Evolutionary conservation across 2,797 vertebrate species (phyloP), one percentile per base, ranked within the genome.

Genomic region (Lagothrix lagotricha): DNA sequence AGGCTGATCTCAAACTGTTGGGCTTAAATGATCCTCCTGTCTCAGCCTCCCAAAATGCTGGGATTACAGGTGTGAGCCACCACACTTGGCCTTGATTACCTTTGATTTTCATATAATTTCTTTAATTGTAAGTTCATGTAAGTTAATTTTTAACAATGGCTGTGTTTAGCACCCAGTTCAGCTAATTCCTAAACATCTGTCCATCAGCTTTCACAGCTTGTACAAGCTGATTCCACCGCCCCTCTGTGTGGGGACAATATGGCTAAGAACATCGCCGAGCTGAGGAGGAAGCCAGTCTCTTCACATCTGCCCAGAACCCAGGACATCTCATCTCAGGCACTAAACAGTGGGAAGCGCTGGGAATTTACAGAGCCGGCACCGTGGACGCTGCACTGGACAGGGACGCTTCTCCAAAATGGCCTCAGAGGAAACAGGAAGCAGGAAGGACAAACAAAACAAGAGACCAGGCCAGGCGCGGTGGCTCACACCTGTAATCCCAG

Each of bases 121-220:
- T 26, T 30, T 44, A 28, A 81, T 50, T 80, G 20, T 4, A 88
- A 54, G 24, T 46, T 54, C 61, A 67, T 14, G n/a, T 73, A 20
- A 86, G 41, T 85, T 81, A 75, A 70, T 73, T 93, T 96, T 67
- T 50, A 77, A 8, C n/a, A 46, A 87, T 26, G n/a, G 44, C 46
- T 54, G 17, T 33, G 7, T 57, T 85, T 54, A 87, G 76, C 84
- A 44, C 44, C 26, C 57, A 28, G 24, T 76, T 95, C 61, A 70
- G 61, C 80, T 52, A 70, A 12, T 54, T 87, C 64, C 96, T 90
- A 58, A 81, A 83, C 70, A n/a, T 70, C 41, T 72, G 90, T 87
- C 24, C 4, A 5, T 39, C 0, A 12, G 30, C 36, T 83, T 57
- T 84, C 15, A 7, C 1, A 12, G 85, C 46, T 5, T 0, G 61